Percentiles rank a stretch among this genome's conserved stretches.
Conservation (phyloP, 2,113 vertebrate species). For the Myotis yumanensis region DNA sequence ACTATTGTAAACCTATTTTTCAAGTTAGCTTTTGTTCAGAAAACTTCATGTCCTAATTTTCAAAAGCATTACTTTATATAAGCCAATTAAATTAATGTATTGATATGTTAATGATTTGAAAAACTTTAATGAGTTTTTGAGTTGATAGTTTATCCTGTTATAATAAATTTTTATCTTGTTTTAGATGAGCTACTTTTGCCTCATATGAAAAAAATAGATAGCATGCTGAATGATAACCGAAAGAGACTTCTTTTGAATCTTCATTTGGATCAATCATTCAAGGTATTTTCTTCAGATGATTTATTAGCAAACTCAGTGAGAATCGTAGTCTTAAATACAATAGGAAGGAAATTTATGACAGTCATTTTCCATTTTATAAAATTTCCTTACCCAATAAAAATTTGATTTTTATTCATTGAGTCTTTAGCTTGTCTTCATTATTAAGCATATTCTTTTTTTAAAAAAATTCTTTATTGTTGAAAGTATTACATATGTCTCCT, state of each 20-base stretch:
- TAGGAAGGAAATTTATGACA: conserved; percentile 48
- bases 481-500: too few species aligned
- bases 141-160: conserved; percentile 36
- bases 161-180: conserved; percentile 65
- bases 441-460: conserved; percentile 23
- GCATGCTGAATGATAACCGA: conserved; percentile 95
- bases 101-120: neutral
- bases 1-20: neutral
- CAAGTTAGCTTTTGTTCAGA: neutral
- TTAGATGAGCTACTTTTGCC: conserved; percentile 96
- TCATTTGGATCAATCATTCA: conserved; percentile 92
- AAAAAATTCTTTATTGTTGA: neutral
- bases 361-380: neutral
- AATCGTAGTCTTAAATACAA: neutral
- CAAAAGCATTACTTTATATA: neutral
- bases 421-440: conserved; percentile 15
- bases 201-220: conserved; percentile 97
- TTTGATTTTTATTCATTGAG: conserved; percentile 14
- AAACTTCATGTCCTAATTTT: neutral
- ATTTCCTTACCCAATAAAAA: conserved; percentile 1
- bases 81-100: conserved; percentile 23
- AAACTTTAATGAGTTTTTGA: conserved; percentile 29
- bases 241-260: conserved; percentile 94
- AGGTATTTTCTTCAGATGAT: conserved; percentile 85
- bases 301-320: neutral